These are phyloP conservation scores for Muschampia plurimacula DNA, from an alignment of 2,888 invertebrate species.

Conservation along the genomic window DNA sequence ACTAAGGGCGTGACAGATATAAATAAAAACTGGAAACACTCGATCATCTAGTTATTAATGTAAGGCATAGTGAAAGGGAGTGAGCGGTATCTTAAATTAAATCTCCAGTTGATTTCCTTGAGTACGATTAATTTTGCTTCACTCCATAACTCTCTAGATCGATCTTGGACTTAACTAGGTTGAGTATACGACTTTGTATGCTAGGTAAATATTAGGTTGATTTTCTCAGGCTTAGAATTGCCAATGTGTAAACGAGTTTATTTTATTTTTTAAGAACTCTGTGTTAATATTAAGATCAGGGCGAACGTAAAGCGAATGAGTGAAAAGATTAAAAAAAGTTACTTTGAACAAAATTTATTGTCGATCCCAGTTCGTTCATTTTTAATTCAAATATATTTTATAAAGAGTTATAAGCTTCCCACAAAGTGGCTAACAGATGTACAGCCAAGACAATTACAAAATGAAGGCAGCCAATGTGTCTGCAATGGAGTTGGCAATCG, in stretches of 20 bases:
- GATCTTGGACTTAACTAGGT: conserved; percentile 27
- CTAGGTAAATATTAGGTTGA: background rate
- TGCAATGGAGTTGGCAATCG: conserved; percentile 40
- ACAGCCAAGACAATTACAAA: conserved; percentile 28
- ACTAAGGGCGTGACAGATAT: conserved; percentile 17
- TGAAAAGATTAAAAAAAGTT: background rate
- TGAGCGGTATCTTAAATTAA: conserved; percentile 51
- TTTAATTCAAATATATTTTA: conserved; percentile 2
- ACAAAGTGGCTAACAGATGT: conserved; percentile 18
- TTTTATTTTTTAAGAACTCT: background rate
- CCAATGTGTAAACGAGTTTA: background rate
- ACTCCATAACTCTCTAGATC: conserved; percentile 43
- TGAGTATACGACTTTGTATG: conserved; percentile 21
- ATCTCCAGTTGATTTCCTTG: conserved; percentile 50
- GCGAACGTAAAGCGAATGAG: background rate
- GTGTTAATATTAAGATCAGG: background rate
- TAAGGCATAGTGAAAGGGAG: conserved; percentile 50
- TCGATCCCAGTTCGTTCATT: background rate
- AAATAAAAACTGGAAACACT: conserved; percentile 30
- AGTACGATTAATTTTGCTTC: conserved; percentile 50
- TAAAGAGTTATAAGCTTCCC: conserved; percentile 16
- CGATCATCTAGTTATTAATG: conserved; percentile 33
- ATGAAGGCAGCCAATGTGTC: conserved; percentile 19
- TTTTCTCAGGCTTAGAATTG: conserved; percentile 13
- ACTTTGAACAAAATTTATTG: background rate